Evolutionary conservation across 2,888 invertebrate genomes (phyloP), one percentile per base, ranked within the genome.

Genomic region (Eurytoma californica): DNA sequence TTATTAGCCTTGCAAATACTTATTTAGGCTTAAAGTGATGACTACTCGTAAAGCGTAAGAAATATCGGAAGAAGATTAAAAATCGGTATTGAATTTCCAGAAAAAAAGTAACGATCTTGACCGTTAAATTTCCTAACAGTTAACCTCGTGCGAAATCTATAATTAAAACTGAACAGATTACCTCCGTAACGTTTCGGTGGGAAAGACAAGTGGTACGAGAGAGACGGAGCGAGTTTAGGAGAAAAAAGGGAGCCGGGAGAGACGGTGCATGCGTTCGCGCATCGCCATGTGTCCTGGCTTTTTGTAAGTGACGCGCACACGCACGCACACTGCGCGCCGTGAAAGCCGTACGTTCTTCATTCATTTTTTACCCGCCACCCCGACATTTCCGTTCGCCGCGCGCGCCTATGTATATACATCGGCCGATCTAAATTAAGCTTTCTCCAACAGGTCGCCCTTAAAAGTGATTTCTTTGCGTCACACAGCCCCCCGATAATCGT

Each of bases 341-440:
- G 75, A 67, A 68, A 69, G 70, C 47, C 77, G 51, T 57, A 58
- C 57, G 76, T 63, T 76, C 57, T 69, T 57, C 70, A 57, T 70
- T 70, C 30, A 51, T 63, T 66, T 65, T 69, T 76, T 76, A 12
- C 49, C 20, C n/a, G 5, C 61, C 39, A 9, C 7, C 20, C 24
- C 16, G 85, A 86, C 84, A 83, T 85, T 86, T 86, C 84, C 86
- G 85, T 84, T 61, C 39, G 72, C 66, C 14, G 53, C 53, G 53
- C 53, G 53, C 53, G 53, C 53, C 5, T 14, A 14, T 47, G 20
- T 28, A 55, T 57, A 58, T 60, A 49, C 13, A 14, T 14, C 73
- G 76, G 76, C 74, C 78, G 69, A 79, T 63, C 77, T 73, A 79
- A 72, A 81, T 77, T 69, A 47, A 74, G 61, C 66, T 70, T 39